Evolutionary conservation across 2,113 vertebrate genomes (phyloP).

Genomic region (Notothenia coriiceps): DNA sequence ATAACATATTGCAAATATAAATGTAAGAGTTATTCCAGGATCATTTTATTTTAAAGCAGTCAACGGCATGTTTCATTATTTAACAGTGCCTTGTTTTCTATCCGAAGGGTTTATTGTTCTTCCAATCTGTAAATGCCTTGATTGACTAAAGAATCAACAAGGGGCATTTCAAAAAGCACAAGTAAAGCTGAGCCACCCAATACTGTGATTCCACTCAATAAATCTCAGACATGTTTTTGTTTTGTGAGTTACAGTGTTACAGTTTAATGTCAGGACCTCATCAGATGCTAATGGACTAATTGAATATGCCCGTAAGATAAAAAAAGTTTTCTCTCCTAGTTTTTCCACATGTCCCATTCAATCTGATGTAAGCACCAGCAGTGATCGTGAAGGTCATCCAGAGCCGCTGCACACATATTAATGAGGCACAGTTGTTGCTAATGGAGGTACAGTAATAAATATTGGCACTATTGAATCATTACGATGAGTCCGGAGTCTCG

Average conservation of each 20-base stretch:
- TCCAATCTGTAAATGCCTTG: not conserved
- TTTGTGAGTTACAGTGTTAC: slow-evolving; percentile 2
- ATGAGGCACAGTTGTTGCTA: slow-evolving; percentile 61
- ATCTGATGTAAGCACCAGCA: slow-evolving; percentile 19
- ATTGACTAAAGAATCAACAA: slow-evolving; percentile 9
- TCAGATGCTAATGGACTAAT: slow-evolving; percentile 6
- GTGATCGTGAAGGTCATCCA: slow-evolving; percentile 59
- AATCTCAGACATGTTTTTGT: not conserved
- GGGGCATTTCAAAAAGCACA: not conserved
- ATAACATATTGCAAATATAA: not conserved
- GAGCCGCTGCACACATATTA: slow-evolving; percentile 58
- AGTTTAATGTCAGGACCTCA: slow-evolving; percentile 16
- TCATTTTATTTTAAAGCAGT: slow-evolving; percentile 8
- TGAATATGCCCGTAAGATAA: not conserved
- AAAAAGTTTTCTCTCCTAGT: not conserved
- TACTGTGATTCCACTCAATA: slow-evolving; percentile 10
- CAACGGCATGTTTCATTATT: not conserved
- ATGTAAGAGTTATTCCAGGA: not conserved
- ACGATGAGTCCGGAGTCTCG: slow-evolving; percentile 40
- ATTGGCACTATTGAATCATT: slow-evolving; percentile 70
- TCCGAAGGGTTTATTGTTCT: not conserved
- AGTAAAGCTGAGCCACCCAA: slow-evolving; percentile 25
- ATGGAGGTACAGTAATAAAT: slow-evolving; percentile 75
- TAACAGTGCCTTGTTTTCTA: not conserved
- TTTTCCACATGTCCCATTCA: slow-evolving; percentile 9